Evolutionary conservation across 30 jellyfish, hydroid and myxozoan genomes (phyloP).

Genomic region (Hydra vulgaris): DNA sequence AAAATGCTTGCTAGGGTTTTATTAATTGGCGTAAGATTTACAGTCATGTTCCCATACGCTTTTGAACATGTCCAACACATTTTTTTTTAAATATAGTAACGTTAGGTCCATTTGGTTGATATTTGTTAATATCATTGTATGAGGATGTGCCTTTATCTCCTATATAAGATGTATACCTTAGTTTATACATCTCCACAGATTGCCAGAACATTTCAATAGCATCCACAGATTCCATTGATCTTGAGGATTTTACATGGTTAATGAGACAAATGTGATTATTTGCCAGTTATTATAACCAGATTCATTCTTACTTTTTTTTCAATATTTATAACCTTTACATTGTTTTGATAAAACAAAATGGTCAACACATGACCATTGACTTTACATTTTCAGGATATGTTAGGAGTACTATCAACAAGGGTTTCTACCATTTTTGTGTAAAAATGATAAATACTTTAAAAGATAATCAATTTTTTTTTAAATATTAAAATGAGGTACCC

Average conservation of each 20-base stretch:
- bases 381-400: no score
- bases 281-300: neutral
- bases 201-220: neutral
- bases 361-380: no score
- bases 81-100: no score
- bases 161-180: neutral
- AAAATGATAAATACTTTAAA: no score
- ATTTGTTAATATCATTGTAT: no score
- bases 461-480: no score
- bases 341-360: neutral
- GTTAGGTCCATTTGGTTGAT: neutral
- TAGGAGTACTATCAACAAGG: no score
- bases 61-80: neutral
- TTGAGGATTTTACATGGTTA: neutral
- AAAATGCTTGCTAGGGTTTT: no score
- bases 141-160: neutral
- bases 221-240: neutral
- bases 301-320: neutral
- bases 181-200: neutral
- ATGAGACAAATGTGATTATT: neutral
- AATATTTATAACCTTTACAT: neutral
- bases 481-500: no score
- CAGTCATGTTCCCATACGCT: neutral
- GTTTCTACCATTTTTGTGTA: no score
- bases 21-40: no score